phyloP scores from a whole-genome alignment of 2,888 invertebrate genomes.

The Leptinotarsa juncta region DNA sequence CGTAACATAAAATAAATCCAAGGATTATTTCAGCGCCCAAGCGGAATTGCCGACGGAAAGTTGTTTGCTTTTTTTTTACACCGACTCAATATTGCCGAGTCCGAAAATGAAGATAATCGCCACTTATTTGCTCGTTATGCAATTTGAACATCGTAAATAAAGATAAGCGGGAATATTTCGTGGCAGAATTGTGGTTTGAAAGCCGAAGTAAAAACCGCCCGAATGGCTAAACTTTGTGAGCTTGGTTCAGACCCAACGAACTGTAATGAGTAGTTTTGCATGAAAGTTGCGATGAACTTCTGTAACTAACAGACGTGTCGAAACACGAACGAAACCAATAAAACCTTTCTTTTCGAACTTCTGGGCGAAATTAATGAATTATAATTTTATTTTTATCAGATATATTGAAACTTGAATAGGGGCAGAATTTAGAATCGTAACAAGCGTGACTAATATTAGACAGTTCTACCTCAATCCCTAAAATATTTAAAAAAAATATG shows the following conservation, averaged over 20 bases:
- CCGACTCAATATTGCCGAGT: slow-evolving; percentile 9
- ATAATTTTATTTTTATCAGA: too few relatives aligned
- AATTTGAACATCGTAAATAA: slow-evolving; percentile 20
- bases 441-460: too few relatives aligned
- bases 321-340: too few relatives aligned
- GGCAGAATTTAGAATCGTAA: too few relatives aligned
- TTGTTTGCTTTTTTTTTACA: neutral
- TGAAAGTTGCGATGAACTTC: neutral
- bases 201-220: neutral
- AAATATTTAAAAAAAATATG: too few relatives aligned
- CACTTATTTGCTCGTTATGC: slow-evolving; percentile 18
- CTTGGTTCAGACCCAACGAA: neutral
- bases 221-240: slow-evolving; percentile 9
- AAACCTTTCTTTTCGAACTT: too few relatives aligned
- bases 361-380: too few relatives aligned
- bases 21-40: neutral
- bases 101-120: slow-evolving; percentile 11
- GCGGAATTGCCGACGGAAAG: neutral
- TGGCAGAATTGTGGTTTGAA: neutral
- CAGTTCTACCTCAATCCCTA: too few relatives aligned
- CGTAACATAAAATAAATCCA: neutral
- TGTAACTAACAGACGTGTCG: neutral
- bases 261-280: neutral
- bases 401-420: too few relatives aligned
- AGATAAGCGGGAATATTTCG: slow-evolving; percentile 10